Evolutionary conservation across 2,113 vertebrate species (phyloP).

Genomic region (Acrocephalus kingi): DNA sequence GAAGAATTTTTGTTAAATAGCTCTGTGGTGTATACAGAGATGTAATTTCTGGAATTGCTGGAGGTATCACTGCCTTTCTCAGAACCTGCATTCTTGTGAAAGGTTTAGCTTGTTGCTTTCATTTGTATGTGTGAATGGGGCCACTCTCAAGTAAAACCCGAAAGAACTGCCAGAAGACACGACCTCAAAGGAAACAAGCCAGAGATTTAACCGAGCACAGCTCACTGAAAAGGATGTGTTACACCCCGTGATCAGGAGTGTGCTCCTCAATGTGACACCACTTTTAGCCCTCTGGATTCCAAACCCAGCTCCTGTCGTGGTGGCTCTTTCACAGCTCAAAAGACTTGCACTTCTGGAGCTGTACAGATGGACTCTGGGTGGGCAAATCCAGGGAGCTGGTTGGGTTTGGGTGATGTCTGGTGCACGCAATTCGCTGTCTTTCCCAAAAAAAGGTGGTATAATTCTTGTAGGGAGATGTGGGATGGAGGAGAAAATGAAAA

Average conservation of each 20-base stretch:
- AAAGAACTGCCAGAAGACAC: background rate
- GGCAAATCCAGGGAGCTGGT: background rate
- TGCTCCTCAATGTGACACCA: background rate
- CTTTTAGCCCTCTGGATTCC: background rate
- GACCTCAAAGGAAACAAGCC: background rate
- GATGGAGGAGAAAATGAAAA: background rate
- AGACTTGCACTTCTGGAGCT: background rate
- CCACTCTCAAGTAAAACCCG: background rate
- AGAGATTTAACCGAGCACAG: background rate
- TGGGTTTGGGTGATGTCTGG: background rate
- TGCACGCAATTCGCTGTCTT: background rate
- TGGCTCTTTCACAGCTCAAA: background rate
- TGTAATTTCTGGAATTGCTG: background rate
- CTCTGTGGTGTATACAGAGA: background rate
- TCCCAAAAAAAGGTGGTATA: background rate
- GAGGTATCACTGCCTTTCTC: background rate
- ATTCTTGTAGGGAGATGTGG: background rate
- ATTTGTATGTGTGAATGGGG: background rate
- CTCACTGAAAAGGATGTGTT: background rate
- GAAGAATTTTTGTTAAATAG: background rate
- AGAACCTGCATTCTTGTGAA: background rate
- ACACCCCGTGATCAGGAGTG: rapidly evolving
- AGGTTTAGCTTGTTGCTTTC: background rate
- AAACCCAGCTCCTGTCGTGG: background rate
- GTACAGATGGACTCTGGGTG: background rate